Evolutionary conservation across 2,797 vertebrate genomes (phyloP).

Genomic region (Hydrocynus forskahlii): DNA sequence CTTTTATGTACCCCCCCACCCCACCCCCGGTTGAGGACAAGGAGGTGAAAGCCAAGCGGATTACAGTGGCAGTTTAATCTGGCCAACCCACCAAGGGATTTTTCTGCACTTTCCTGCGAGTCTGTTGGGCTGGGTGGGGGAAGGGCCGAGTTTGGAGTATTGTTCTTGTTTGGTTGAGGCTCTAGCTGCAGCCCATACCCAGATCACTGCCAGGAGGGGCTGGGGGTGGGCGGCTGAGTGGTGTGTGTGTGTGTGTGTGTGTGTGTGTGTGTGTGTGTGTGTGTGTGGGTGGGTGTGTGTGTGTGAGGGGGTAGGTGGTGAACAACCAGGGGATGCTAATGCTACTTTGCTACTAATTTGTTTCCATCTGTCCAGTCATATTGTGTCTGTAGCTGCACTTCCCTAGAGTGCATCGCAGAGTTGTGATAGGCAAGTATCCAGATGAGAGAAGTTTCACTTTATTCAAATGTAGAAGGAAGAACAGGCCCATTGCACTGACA

Average conservation of each 20-base stretch:
- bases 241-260: slow-evolving; percentile 39
- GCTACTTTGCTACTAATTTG: slow-evolving; percentile 76
- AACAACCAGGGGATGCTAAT: slow-evolving; percentile 74
- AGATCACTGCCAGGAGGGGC: slow-evolving; percentile 28
- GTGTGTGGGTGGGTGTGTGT: slow-evolving; percentile 59
- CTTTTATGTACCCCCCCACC: slow-evolving; percentile 1
- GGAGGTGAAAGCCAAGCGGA: slow-evolving; percentile 84
- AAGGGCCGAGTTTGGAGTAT: slow-evolving; percentile 33
- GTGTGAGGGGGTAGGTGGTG: slow-evolving; percentile 39
- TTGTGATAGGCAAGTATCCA: slow-evolving; percentile 16
- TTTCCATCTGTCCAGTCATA: slow-evolving; percentile 71
- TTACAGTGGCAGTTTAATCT: slow-evolving; percentile 85
- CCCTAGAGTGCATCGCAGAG: slow-evolving; percentile 33
- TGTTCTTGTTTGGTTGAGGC: slow-evolving; percentile 27
- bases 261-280: slow-evolving; percentile 63
- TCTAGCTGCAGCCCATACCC: slow-evolving; percentile 20
- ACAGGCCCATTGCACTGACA: background rate
- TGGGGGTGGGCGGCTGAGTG: background rate
- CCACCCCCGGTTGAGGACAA: slow-evolving; percentile 71
- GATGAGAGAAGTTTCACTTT: slow-evolving; percentile 5
- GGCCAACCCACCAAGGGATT: slow-evolving; percentile 82
- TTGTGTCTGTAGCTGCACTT: slow-evolving; percentile 39
- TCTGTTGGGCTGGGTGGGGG: slow-evolving; percentile 52
- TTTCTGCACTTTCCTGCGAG: slow-evolving; percentile 78
- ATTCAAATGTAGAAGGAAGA: slow-evolving; percentile 3